Evolutionary conservation across 2,797 vertebrate species (phyloP).

Genomic region (Pterois miles): DNA sequence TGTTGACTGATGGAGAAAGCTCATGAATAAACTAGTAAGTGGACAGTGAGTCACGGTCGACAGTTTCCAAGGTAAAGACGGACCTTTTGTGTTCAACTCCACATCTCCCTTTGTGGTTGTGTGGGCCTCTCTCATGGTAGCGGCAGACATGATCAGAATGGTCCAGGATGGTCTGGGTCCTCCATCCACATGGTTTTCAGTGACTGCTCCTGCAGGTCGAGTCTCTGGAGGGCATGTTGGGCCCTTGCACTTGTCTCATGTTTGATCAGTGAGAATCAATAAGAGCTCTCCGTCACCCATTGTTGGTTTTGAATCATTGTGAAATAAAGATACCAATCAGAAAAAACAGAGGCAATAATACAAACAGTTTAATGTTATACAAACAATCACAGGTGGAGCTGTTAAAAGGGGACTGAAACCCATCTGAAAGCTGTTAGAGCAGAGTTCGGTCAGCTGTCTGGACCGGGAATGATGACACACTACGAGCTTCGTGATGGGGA

Average conservation of each 20-base stretch:
- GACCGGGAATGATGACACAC: conserved; percentile 14
- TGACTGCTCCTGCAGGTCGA: too few species aligned
- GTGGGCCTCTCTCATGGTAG: too few species aligned
- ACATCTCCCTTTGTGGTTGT: too few species aligned
- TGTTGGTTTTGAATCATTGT: background rate
- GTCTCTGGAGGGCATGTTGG: too few species aligned
- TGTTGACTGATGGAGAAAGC: background rate
- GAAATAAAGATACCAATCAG: background rate
- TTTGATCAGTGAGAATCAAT: background rate
- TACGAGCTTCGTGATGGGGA: conserved; percentile 19
- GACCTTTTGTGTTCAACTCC: too few species aligned
- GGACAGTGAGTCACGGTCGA: too few species aligned
- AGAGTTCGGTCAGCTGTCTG: conserved; percentile 6
- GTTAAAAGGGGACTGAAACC: background rate
- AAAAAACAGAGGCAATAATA: background rate
- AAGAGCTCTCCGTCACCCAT: background rate
- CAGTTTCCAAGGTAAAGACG: too few species aligned
- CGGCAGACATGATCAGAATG: background rate
- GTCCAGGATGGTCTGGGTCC: too few species aligned
- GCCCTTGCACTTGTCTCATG: background rate
- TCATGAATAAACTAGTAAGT: background rate
- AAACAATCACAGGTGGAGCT: conserved; percentile 33
- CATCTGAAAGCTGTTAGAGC: background rate
- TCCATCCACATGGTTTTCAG: too few species aligned
- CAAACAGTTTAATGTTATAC: conserved; percentile 49